phyloP scores from a whole-genome alignment of 1,140 invertebrate genomes.

The Apis laboriosa region DNA sequence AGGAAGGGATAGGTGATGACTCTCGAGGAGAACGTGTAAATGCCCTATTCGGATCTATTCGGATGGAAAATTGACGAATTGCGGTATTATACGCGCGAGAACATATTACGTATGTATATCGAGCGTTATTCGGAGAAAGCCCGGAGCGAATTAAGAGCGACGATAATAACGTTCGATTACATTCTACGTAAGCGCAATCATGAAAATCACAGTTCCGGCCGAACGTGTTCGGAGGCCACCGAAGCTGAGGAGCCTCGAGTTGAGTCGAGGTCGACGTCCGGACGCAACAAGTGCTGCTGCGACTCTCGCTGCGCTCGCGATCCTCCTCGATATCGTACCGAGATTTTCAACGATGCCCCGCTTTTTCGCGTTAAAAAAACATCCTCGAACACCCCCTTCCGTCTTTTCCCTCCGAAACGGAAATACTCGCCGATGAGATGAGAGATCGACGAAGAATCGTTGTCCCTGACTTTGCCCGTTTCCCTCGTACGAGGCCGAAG shows the following conservation, averaged over 20 bases:
- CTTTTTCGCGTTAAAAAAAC: background rate
- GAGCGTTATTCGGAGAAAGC: background rate
- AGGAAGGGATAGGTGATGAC: background rate
- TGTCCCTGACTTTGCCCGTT: too few relatives aligned
- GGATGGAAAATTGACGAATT: background rate
- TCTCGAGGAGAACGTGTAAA: background rate
- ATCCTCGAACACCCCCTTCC: too few relatives aligned
- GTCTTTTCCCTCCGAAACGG: background rate
- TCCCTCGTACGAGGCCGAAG: too few relatives aligned
- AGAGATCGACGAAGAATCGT: too few relatives aligned
- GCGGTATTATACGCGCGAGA: too few relatives aligned
- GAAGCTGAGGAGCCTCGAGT: slow-evolving; percentile 53
- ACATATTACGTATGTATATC: too few relatives aligned
- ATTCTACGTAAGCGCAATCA: slow-evolving; percentile 38
- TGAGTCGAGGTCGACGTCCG: slow-evolving; percentile 69
- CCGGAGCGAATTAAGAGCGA: slow-evolving; percentile 19
- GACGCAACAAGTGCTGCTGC: slow-evolving; percentile 68
- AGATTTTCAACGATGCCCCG: background rate
- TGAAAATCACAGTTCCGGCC: slow-evolving; percentile 59
- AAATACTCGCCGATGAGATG: too few relatives aligned
- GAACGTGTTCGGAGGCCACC: slow-evolving; percentile 57
- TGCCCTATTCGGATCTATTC: background rate
- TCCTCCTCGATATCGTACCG: slow-evolving; percentile 43
- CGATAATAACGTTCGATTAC: slow-evolving; percentile 35
- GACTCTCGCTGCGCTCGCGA: slow-evolving; percentile 43